Evolutionary conservation across 2,113 vertebrate species (phyloP).

Genomic region (Ammodramus savannarum): DNA sequence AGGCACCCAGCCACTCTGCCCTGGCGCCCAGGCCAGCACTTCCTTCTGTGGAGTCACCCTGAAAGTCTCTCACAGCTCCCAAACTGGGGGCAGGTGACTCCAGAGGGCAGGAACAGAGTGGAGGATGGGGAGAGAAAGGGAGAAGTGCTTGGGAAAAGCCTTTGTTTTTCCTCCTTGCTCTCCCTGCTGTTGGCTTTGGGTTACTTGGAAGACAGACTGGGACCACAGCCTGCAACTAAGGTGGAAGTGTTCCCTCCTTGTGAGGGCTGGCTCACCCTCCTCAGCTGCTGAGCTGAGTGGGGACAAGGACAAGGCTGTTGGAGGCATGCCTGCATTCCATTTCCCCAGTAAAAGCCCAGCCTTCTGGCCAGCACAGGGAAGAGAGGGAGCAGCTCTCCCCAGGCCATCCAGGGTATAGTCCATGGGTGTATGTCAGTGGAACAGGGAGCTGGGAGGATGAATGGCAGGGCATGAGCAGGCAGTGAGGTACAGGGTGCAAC

Average conservation of each 20-base stretch:
- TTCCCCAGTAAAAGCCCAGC: neutral
- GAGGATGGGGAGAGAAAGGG: neutral
- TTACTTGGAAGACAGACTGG: neutral
- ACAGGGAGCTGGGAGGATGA: neutral
- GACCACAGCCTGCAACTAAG: neutral
- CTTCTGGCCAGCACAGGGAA: neutral
- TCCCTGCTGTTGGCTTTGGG: neutral
- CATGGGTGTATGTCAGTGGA: fast-evolving
- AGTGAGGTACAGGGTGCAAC: neutral
- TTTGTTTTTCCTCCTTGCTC: neutral
- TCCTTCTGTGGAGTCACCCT: neutral
- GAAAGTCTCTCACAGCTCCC: neutral
- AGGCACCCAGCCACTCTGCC: neutral
- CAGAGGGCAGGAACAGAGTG: neutral
- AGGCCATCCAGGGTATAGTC: neutral
- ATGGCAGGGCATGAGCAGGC: fast-evolving
- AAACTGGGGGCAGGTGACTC: neutral
- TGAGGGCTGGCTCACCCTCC: neutral
- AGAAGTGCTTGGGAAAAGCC: neutral
- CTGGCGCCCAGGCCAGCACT: neutral
- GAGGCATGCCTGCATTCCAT: neutral
- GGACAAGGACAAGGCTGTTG: neutral
- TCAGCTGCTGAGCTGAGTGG: neutral
- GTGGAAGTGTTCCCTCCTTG: neutral
- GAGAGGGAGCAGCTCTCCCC: too few species aligned